Conservation (phyloP, 2,797 vertebrate species). For the Muscicapa striata region DNA sequence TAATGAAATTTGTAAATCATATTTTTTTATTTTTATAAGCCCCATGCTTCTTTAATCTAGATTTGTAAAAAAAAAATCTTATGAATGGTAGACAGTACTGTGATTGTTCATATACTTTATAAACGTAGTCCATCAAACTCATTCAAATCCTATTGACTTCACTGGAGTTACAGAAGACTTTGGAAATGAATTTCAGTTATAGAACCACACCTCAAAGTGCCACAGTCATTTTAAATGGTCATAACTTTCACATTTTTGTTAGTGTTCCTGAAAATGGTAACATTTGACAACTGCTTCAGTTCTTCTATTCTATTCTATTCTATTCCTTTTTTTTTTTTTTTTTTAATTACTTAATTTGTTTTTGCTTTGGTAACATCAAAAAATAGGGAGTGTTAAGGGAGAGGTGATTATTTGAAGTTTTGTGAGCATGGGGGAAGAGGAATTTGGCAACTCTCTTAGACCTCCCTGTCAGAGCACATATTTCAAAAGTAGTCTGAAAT, state of each 20-base stretch:
- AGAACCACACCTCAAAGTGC: not conserved
- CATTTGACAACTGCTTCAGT: not conserved
- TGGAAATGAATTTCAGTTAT: not conserved
- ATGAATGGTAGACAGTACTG: not conserved
- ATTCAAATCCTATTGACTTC: not conserved
- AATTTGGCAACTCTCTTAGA: conserved; percentile 26
- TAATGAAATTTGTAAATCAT: not conserved
- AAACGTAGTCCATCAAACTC: not conserved
- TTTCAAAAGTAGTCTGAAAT: conserved; percentile 51
- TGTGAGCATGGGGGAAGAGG: not conserved
- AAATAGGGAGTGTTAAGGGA: not conserved
- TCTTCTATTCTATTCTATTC: not conserved
- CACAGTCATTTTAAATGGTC: not conserved
- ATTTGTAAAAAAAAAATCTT: not conserved
- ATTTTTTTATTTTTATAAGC: not conserved
- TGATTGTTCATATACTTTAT: not conserved
- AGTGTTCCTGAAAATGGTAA: not conserved
- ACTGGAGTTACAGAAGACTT: not conserved
- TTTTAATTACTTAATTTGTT: not conserved
- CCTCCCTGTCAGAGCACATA: conserved; percentile 23
- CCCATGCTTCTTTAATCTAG: not conserved
- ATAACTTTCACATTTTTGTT: not conserved
- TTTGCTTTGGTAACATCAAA: not conserved
- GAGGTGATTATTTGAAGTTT: not conserved
- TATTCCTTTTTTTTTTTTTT: not conserved